Conservation (phyloP, 2,113 vertebrate genomes). For the Mesoclemmys tuberculata region DNA sequence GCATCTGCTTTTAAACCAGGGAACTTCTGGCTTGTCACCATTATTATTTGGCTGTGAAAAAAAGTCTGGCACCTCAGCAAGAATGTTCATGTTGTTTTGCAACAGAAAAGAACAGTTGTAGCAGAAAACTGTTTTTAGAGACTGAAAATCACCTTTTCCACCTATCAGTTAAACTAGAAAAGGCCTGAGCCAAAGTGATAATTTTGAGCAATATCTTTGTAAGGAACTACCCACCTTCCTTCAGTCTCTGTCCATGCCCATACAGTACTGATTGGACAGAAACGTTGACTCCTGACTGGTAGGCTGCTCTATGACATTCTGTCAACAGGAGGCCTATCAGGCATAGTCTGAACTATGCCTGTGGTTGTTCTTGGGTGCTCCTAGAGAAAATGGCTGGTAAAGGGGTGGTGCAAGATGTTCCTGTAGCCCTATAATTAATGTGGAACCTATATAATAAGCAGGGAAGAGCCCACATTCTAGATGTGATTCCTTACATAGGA, state of each 20-base stretch:
- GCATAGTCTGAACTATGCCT: neutral
- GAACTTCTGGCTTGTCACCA: neutral
- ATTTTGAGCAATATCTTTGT: neutral
- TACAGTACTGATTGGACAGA: neutral
- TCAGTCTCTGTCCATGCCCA: neutral
- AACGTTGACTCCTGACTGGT: neutral
- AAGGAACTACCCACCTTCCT: neutral
- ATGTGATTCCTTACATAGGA: neutral
- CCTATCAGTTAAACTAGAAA: neutral
- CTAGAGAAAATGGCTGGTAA: neutral
- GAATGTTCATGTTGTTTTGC: neutral
- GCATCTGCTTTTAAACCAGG: fast-evolving
- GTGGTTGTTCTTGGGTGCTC: neutral
- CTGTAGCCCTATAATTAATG: neutral
- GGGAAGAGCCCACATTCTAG: neutral
- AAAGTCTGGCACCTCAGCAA: neutral
- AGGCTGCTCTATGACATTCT: neutral
- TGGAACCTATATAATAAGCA: neutral
- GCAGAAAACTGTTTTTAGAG: neutral
- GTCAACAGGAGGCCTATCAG: neutral
- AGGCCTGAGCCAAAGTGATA: neutral
- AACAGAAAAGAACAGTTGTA: neutral
- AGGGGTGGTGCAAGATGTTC: neutral
- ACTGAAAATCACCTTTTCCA: neutral
- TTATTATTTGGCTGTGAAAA: neutral